These are phyloP conservation scores for Caranx ignobilis DNA, from an alignment of 2,113 vertebrate genomes.

Conservation along the genomic window DNA sequence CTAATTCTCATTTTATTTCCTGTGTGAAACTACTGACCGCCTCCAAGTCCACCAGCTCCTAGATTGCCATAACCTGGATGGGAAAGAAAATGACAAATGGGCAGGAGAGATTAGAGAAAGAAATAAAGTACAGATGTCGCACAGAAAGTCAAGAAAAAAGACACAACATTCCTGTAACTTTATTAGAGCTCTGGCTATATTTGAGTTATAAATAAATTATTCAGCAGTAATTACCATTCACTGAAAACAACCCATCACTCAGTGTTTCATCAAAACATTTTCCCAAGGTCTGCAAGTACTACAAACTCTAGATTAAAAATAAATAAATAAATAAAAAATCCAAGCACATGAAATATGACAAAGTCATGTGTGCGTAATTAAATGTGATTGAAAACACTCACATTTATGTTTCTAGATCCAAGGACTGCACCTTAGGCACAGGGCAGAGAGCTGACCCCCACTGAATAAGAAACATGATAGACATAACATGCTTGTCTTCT, in stretches of 20 bases:
- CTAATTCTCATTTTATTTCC: neutral
- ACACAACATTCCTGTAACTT: neutral
- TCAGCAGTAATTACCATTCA: slow-evolving; percentile 32
- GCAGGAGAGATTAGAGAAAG: neutral
- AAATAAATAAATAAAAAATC: slow-evolving; percentile 16
- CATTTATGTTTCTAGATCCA: slow-evolving; percentile 35
- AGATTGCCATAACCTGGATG: slow-evolving; percentile 81
- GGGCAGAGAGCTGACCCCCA: slow-evolving; percentile 20
- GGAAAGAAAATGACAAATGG: slow-evolving; percentile 20
- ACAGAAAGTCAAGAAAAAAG: neutral
- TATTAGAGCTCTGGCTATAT: neutral
- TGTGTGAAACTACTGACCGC: slow-evolving; percentile 39
- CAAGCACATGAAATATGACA: slow-evolving; percentile 27
- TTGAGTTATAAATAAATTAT: slow-evolving; percentile 25
- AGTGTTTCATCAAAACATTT: slow-evolving; percentile 45
- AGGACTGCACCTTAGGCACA: slow-evolving; percentile 24
- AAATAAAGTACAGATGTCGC: neutral
- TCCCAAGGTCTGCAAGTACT: slow-evolving; percentile 17
- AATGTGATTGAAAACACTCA: slow-evolving; percentile 39
- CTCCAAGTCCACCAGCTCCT: slow-evolving; percentile 72
- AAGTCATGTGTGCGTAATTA: slow-evolving; percentile 39
- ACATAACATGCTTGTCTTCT: slow-evolving; percentile 16
- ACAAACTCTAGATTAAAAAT: slow-evolving; percentile 13
- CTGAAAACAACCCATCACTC: slow-evolving; percentile 42
- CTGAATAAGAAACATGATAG: slow-evolving; percentile 20